Evolutionary conservation across 2,888 invertebrate species (phyloP), one percentile per base, ranked within the genome.

Genomic region (Melangyna quadrimaculata): DNA sequence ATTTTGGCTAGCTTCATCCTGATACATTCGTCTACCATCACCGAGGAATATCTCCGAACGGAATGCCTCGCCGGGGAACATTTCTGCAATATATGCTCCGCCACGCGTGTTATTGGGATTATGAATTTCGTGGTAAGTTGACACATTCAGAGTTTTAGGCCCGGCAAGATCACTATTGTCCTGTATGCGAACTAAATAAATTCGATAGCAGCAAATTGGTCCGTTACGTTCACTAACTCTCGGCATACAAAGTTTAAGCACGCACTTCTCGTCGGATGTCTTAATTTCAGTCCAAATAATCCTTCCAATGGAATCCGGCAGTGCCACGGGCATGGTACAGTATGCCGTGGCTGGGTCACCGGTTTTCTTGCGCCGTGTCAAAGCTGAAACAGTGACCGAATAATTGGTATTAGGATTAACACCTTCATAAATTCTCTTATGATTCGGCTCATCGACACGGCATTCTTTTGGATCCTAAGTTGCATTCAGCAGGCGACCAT

Each of bases 11-110:
- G 82, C 90, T 10, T 87, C 87, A 43, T 90, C 89, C 29, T 89
- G 89, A 17, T 89, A 88, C 75, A 90, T 91, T 29, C 91, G 89
- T 61, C 88, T 93, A 0, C 94, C 94, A 89, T 97, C 96, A 0
- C 97, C 97, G 87, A 97, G 93, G 88, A 96, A 95, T 37, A 97
- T 92, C 89, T 96, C 96, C 0, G 94, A 93, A 45, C 94, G 94
- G 5, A 94, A 92, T 4, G 94, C 93, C 40, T 94, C 93, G 88
- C 95, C 95, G 89, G 96, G 95, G 89, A 97, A 96, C 92, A 96
- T 95, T 92, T 98, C 97, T 0, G 97, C 97, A 61, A 98, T 93
- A 90, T 98, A 98, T 1, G 96, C 97, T 3, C 96, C 96, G 1
- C 94, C 94, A 24, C 88, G 81, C 2, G 92, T 91, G 17, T 94